These are phyloP conservation scores for Megathymus violae DNA, from an alignment of 1,140 invertebrate genomes.

Conservation along the genomic window DNA sequence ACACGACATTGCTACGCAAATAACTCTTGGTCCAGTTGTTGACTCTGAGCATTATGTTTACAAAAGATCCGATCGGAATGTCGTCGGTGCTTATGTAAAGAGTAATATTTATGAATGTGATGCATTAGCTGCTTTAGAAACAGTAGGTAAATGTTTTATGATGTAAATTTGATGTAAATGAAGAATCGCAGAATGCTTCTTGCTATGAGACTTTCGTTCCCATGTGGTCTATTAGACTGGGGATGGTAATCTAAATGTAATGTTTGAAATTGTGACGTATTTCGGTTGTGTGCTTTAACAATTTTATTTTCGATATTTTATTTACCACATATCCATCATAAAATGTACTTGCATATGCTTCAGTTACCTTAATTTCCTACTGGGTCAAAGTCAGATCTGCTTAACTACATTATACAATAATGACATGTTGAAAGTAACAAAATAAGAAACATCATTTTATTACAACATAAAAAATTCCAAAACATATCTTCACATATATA, in stretches of 20 bases:
- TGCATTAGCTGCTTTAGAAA: slow-evolving; percentile 16
- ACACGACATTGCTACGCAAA: slow-evolving; percentile 65
- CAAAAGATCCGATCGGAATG: slow-evolving; percentile 69
- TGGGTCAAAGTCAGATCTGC: too few species aligned
- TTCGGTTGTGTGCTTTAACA: neutral
- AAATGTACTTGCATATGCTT: too few species aligned
- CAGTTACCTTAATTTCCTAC: too few species aligned
- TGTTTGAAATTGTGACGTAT: neutral
- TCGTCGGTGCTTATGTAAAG: slow-evolving; percentile 41
- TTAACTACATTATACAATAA: too few species aligned
- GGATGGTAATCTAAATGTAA: neutral
- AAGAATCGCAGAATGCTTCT: neutral
- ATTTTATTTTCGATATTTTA: neutral
- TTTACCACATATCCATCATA: neutral
- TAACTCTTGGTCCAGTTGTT: slow-evolving; percentile 69
- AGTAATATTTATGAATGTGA: slow-evolving; percentile 22
- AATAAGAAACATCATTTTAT: too few species aligned
- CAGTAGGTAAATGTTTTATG: neutral
- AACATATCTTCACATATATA: too few species aligned
- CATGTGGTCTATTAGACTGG: neutral
- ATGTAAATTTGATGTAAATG: neutral
- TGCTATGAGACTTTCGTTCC: neutral
- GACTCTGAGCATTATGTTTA: slow-evolving; percentile 68
- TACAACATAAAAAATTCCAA: too few species aligned
- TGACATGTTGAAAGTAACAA: too few species aligned